Base-by-base conservation (phyloP, 2,113 vertebrate species). In the Ophthalmolycus amberensis region DNA sequence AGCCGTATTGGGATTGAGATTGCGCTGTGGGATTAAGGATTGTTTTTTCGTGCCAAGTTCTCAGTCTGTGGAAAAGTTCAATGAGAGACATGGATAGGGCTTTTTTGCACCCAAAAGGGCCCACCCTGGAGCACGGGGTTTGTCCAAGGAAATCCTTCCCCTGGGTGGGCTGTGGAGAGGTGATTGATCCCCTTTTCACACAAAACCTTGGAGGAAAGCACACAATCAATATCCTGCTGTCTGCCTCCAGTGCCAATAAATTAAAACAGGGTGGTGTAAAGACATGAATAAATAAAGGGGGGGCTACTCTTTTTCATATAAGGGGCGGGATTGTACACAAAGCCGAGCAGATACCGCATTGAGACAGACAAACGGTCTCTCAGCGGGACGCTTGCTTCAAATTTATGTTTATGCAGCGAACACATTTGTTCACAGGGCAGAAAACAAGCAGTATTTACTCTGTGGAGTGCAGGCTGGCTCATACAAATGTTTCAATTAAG, bases 161-260 rank as follows among this genome's bases (percentile, higher is more conserved):
- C 65, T 87, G 89, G 86, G 87, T 90, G 90, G 91, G 82, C 85
- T 77, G 48, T 8, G 37, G n/a, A 80, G 44, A 77, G 71, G 68
- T 90, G 85, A 92, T 90, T 68, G 84, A 82, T 92, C 79, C 42
- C 34, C 65, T 71, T 48, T 80, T 67, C 72, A 86, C 80, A 71
- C 66, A 77, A 75, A 77, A 66, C 52, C 71, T 71, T 37, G 54
- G 70, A 85, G 87, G 84, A 87, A 90, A 85, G 68, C 70, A 74
- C 27, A 79, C 85, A 90, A 92, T 94, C 92, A 91, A 93, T 94
- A 92, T 84, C 62, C 84, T 75, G 68, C 87, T 71, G 84, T 90
- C 89, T 86, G 71, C 85, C 83, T 84, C 83, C 85, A 85, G 80
- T 81, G 77, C 70, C 85, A 83, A 90, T 92, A 91, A 91, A 94